Evolutionary conservation across 2,113 vertebrate genomes (phyloP), one percentile per base, ranked within the genome.

Genomic region (Xiphophorus couchianus): DNA sequence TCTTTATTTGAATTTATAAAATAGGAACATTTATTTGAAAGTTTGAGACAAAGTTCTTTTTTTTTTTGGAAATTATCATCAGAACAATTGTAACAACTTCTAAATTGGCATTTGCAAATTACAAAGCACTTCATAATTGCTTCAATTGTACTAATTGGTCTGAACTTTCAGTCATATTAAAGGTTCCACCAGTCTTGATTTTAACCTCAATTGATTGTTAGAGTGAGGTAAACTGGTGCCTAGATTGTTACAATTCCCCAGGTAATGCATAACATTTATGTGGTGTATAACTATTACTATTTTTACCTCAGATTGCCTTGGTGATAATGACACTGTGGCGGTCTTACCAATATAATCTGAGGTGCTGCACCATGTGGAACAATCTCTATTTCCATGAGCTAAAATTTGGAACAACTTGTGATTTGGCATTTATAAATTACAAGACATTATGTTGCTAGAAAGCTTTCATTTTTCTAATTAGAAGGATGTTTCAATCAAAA

Each of bases 101-200:
- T 61, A 75, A 35, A 51, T 76, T 78, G 74, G 73, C 71, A 78
- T 91, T 85, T 90, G 70, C 73, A 81, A 71, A 78, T 79, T 79
- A 77, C 82, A 77, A 74, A 75, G 44, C 60, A 27, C 68, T 74
- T 65, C 82, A 67, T 78, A 80, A 85, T 90, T 71, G 76, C 67
- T 84, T 81, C 85, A 82, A 88, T 89, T 87, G 87, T 76, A 82
- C 80, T 83, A 67, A 86, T 64, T 72, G 77, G 80, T 84, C 85
- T 90, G 72, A 91, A 87, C 44, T 90, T 91, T 91, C 84, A 78
- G 76, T 83, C 67, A 82, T 90, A 91, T 92, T 75, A 87, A 80
- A 79, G 82, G 25, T 88, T 86, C 74, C 74, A 80, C 87, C 51
- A 58, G 51, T 58, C 51, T 58, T n/a, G 51, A 58, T 7, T 25